Base-by-base conservation (phyloP, 1,140 invertebrate species). In the Nasonia giraulti region DNA sequence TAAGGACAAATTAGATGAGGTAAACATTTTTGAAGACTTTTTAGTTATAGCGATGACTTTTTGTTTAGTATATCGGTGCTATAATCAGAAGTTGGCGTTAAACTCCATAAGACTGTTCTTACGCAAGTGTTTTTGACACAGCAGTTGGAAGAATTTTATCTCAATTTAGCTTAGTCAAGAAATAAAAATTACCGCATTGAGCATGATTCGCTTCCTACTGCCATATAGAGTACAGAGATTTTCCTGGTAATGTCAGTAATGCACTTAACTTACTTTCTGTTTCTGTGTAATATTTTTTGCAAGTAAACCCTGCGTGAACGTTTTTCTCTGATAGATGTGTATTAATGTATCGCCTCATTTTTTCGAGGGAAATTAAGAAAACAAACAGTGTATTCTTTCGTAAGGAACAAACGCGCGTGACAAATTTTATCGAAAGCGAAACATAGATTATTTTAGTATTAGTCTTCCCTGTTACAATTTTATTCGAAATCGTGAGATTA, bases 401-500 rank as follows among this genome's bases (percentile, higher is more conserved):
- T 62, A 33, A 74, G 50, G 62, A 74, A 68, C 76, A 80, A 31
- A 79, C 79, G 37, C 80, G 76, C 78, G 80, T 37, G 85, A 83
- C 68, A 17, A 85, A 85, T 84, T 87, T 87, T 80, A 84, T 78
- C 44, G 78, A 73, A 50, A 88, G 85, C 62, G 74, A 88, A 88
- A 71, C 44, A 73, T 77, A 76, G 20, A 80, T 85, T 87, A 86
- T 37, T 89, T 82, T 89, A 87, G 87, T 85, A 86, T 91, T 90
- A 88, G 90, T 91, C 90, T 91, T 91, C 90, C 90, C 84, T 89
- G 87, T 89, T 90, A 88, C 85, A 88, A 88, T 75, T 86, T 82
- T 86, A 75, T 83, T 85, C 87, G 80, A 86, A 88, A 89, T 89
- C 87, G 85, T 87, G 85, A 87, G 84, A 88, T 87, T 87, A 86